These are phyloP conservation scores for Nibea coibor DNA, from an alignment of 2,113 vertebrate genomes.

Conservation along the genomic window DNA sequence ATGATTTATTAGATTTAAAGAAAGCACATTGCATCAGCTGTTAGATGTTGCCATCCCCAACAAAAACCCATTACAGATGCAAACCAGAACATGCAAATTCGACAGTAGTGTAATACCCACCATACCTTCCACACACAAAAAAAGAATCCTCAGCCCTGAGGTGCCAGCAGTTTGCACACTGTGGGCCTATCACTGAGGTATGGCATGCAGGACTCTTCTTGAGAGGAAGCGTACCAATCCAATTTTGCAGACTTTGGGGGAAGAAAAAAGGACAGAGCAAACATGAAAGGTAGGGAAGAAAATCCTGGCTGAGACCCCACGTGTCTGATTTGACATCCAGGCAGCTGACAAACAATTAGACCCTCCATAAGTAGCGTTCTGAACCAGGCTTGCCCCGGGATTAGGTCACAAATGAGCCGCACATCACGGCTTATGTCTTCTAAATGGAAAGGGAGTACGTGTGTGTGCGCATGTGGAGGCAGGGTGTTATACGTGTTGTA, in stretches of 20 bases:
- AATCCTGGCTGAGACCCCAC: conserved; percentile 75
- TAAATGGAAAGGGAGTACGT: conserved; percentile 53
- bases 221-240: conserved; percentile 77
- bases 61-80: conserved; percentile 47
- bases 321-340: conserved; percentile 75
- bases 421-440: conserved; percentile 72
- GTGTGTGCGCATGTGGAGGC: conserved; percentile 41
- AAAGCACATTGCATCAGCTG: conserved; percentile 14
- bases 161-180: conserved; percentile 71
- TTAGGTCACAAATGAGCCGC: conserved; percentile 77
- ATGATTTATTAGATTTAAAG: conserved; percentile 40
- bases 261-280: conserved; percentile 49
- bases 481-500: conserved; percentile 40
- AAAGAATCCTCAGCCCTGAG: conserved; percentile 47
- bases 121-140: conserved; percentile 54
- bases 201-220: conserved; percentile 71
- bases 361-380: conserved; percentile 68
- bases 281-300: conserved; percentile 76
- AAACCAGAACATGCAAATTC: conserved; percentile 59
- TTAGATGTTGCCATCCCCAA: conserved; percentile 25
- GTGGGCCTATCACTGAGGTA: conserved; percentile 72
- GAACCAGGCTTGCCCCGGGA: conserved; percentile 73
- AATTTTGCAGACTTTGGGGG: conserved; percentile 74
- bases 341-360: conserved; percentile 82
- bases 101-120: conserved; percentile 65